Percentiles rank a stretch among this genome's conserved stretches.
phyloP scores from a whole-genome alignment of 64 coral and sea anemone genomes.

The Pocillopora damicornis region DNA sequence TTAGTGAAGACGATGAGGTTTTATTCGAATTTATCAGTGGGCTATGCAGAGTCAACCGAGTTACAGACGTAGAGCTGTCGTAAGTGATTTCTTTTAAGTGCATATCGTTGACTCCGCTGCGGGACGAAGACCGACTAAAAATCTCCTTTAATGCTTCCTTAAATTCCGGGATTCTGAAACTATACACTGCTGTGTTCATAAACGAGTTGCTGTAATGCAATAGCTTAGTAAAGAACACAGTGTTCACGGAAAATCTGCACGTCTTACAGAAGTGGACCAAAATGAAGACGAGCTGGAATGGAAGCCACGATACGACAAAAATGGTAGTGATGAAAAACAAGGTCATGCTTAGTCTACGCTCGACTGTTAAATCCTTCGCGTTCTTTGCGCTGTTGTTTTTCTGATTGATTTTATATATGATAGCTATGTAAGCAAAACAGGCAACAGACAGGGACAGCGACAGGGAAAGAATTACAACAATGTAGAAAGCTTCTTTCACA shows the following conservation, averaged over 20 bases:
- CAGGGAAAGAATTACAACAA: conserved; percentile 29
- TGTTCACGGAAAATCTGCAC: not conserved
- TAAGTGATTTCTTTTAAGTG: conserved; percentile 14
- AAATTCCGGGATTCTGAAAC: conserved; percentile 57
- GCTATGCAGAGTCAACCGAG: not conserved
- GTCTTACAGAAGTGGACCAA: conserved; percentile 51
- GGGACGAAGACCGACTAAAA: not conserved
- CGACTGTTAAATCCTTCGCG: conserved; percentile 25
- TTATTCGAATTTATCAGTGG: not conserved
- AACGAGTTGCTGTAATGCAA: conserved; percentile 64
- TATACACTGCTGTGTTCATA: conserved; percentile 45
- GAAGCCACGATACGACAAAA: conserved; percentile 46
- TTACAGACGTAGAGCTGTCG: conserved; percentile 22
- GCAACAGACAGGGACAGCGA: conserved; percentile 14
- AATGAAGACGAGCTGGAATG: conserved; percentile 51
- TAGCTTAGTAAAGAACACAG: conserved; percentile 37
- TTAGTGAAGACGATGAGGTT: not conserved
- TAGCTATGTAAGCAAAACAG: not conserved
- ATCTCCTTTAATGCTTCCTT: conserved; percentile 25
- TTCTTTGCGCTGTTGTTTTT: conserved; percentile 29
- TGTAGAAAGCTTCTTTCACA: conserved; percentile 34
- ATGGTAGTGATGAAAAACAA: conserved; percentile 33
- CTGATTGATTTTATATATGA: conserved; percentile 20
- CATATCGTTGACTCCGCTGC: not conserved
- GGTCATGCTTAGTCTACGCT: conserved; percentile 31